phyloP scores from a whole-genome alignment of 2,113 vertebrate species.

The Rhynchopsitta pachyrhyncha region DNA sequence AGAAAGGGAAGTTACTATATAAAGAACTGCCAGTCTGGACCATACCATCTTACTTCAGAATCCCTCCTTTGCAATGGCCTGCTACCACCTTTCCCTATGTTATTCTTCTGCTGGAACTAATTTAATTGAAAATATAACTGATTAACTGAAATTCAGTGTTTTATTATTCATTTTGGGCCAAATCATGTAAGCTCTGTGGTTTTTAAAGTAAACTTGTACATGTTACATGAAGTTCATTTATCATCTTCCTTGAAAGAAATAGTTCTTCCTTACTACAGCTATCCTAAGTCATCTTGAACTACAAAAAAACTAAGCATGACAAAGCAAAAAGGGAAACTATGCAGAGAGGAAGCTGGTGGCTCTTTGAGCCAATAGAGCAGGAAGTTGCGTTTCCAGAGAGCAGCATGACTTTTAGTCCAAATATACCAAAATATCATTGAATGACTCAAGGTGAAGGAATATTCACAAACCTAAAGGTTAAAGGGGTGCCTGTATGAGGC shows the following conservation, averaged over 20 bases:
- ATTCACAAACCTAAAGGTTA: background rate
- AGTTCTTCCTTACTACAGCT: background rate
- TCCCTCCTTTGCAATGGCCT: background rate
- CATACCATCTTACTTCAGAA: background rate
- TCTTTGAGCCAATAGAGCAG: background rate
- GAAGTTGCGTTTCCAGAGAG: background rate
- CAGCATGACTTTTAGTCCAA: background rate
- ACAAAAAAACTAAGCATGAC: background rate
- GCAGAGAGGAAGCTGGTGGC: background rate
- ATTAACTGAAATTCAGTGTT: background rate
- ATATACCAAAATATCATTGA: background rate
- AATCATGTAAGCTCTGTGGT: accelerated
- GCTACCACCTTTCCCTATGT: background rate
- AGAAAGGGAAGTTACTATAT: background rate
- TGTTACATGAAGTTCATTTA: background rate
- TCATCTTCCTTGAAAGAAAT: background rate
- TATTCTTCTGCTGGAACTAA: background rate
- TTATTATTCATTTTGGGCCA: background rate
- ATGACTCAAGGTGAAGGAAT: background rate
- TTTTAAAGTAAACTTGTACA: background rate
- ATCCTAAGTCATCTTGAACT: background rate
- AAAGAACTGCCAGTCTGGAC: background rate
- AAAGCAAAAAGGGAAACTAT: background rate
- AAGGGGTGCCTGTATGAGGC: background rate
- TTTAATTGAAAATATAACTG: background rate